A percentile compares a stretch with the other conserved stretches of the same genome.
Evolutionary conservation across 2,888 invertebrate species (phyloP).

Genomic region (Conops quadrifasciatus): DNA sequence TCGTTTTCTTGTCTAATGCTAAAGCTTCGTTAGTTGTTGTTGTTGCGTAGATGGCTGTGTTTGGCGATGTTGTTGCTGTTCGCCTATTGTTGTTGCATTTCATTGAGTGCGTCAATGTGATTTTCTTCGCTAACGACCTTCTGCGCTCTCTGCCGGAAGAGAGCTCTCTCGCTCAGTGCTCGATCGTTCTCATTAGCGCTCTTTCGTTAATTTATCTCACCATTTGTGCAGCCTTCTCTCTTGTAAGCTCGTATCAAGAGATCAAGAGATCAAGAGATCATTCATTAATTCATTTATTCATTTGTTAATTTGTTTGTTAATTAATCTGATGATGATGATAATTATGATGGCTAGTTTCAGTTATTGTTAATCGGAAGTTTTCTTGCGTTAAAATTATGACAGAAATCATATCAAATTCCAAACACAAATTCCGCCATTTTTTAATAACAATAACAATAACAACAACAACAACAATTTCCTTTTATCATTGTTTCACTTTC

Average conservation of each 20-base stretch:
- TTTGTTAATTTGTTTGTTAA: background rate
- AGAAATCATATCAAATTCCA: background rate
- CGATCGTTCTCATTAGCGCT: background rate
- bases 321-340: slow-evolving; percentile 7
- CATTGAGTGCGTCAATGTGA: background rate
- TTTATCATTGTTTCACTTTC: slow-evolving; percentile 54
- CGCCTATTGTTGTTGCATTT: slow-evolving; percentile 9
- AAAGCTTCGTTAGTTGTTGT: slow-evolving; percentile 23
- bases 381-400: background rate
- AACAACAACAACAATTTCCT: slow-evolving; percentile 30
- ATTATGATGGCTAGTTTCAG: too few relatives aligned
- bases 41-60: too few relatives aligned
- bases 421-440: background rate
- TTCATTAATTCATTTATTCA: background rate
- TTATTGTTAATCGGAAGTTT: too few relatives aligned
- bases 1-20: slow-evolving; percentile 29
- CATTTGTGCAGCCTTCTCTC: slow-evolving; percentile 13
- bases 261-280: too few relatives aligned
- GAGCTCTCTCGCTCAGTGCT: background rate
- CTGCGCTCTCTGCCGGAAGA: too few relatives aligned
- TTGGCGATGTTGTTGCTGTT: background rate
- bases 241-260: too few relatives aligned
- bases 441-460: background rate
- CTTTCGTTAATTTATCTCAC: background rate
- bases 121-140: background rate